Conservation (phyloP, 2,888 invertebrate species). For the Rhyacophila evoluta region DNA sequence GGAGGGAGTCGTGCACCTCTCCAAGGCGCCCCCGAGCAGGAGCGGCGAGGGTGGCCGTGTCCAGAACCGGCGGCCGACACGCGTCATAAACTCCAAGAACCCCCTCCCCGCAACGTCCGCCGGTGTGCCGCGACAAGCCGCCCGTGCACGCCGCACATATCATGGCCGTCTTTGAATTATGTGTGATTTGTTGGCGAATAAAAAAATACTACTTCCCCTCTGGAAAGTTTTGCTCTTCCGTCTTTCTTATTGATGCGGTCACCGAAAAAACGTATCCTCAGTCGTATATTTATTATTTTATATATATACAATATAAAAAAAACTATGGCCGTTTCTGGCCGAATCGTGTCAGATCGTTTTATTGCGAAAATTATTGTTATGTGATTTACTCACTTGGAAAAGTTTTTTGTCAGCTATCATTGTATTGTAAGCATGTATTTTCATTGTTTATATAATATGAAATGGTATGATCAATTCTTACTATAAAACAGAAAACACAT, state of each 20-base stretch:
- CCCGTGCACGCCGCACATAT: conserved; percentile 46
- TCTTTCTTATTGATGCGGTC: conserved; percentile 14
- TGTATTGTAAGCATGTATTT: too few species aligned
- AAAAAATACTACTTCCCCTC: conserved; percentile 27
- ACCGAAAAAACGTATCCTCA: background rate
- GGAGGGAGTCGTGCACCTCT: background rate
- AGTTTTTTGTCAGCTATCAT: background rate
- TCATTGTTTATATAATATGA: too few species aligned
- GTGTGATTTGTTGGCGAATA: conserved; percentile 48
- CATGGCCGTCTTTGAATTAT: conserved; percentile 53
- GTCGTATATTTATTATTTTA: background rate
- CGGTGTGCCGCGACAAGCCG: conserved; percentile 32
- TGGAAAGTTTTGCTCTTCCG: conserved; percentile 39
- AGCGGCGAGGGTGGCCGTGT: conserved; percentile 15
- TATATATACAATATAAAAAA: background rate
- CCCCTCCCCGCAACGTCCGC: conserved; percentile 41
- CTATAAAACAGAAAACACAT: too few species aligned
- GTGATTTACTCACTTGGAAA: background rate
- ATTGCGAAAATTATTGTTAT: conserved; percentile 14
- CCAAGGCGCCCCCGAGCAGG: conserved; percentile 11
- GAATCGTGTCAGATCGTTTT: background rate
- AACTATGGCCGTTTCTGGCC: background rate
- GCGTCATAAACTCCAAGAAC: conserved; percentile 47
- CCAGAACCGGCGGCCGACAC: conserved; percentile 44
- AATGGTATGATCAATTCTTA: too few species aligned